Percentiles rank a stretch among this genome's conserved stretches.
These are phyloP conservation scores for Agriopis marginaria DNA, from an alignment of 2,888 invertebrate species.

Conservation along the genomic window DNA sequence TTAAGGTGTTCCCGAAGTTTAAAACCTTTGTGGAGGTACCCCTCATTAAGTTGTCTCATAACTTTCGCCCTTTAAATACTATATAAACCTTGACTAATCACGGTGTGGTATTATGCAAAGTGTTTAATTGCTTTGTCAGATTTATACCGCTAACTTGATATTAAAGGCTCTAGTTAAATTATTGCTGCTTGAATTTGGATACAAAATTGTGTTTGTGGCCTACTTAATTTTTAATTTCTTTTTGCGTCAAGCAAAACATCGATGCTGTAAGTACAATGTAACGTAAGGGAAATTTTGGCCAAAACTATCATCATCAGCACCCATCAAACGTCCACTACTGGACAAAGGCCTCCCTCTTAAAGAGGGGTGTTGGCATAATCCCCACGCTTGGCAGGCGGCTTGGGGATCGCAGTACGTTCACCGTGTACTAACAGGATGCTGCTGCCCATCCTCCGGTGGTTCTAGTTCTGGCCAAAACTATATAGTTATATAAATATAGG, in stretches of 20 bases:
- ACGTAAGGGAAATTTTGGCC: too few species aligned
- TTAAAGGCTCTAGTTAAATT: conserved; percentile 20
- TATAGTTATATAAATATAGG: too few species aligned
- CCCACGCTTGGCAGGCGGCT: too few species aligned
- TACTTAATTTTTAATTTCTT: neutral
- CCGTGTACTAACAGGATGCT: too few species aligned
- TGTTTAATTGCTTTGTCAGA: conserved; percentile 32
- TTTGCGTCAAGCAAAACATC: neutral
- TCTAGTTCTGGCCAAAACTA: too few species aligned
- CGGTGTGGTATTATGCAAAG: conserved; percentile 34
- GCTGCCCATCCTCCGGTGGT: too few species aligned
- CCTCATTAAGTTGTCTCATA: conserved; percentile 35
- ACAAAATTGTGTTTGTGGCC: neutral
- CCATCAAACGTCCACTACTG: too few species aligned
- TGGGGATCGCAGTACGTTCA: too few species aligned
- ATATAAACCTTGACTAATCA: conserved; percentile 38
- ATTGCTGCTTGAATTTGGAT: conserved; percentile 4
- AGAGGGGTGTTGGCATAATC: too few species aligned
- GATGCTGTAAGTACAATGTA: too few species aligned
- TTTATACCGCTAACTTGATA: conserved; percentile 24
- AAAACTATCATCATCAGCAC: too few species aligned
- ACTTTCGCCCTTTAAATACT: conserved; percentile 33
- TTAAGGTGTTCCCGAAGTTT: conserved; percentile 30
- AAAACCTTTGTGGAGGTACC: conserved; percentile 27
- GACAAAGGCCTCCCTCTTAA: too few species aligned